Evolutionary conservation across 2,113 vertebrate species (phyloP), one percentile per base, ranked within the genome.

Genomic region (Alosa alosa): DNA sequence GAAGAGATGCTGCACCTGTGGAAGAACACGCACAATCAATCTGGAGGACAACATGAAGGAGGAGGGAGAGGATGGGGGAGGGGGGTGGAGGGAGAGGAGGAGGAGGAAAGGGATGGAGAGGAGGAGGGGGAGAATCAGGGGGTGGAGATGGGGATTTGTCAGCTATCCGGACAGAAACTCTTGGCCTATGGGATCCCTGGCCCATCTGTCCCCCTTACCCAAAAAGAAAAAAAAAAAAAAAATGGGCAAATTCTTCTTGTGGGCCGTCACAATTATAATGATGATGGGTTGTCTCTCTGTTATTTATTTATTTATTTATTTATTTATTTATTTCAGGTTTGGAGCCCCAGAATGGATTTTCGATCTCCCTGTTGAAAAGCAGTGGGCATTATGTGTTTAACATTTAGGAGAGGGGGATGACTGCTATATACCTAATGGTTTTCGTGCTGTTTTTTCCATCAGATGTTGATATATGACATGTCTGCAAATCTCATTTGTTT

Each of bases 21-120:
- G 84, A 84, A 64, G 22, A 10, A 36, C 18, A 22, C 31, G 4
- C 47, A 49, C 22, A 47, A 81, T 72, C 85, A 85, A 87, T 84
- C 46, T 85, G 50, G 57, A 86, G 55, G 39, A 64, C 15, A 49
- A 20, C 46, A 60, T 25, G 64, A 8, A 36, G 64, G 10, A 36
- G 64, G n/a, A 72, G 64, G 11, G 9, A 25, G 9, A 25, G 64
- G 25, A 45, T 64, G 82, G 60, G 60, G 68, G 55, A 86, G 52
- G 36, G 64, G 11, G 55, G 20, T 4, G 55, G 22, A 22, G 22
- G 36, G 17, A 36, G n/a, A 9, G 1, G 60, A 22, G 11, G 55
- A 57, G 3, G 55, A 57, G 55, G 13, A 57, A 6, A n/a, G 22
- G 36, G 17, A 36, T 20, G 17, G 55, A n/a, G n/a, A 9, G 1